phyloP scores from a whole-genome alignment of 2,113 vertebrate species.

The Anguilla japonica region DNA sequence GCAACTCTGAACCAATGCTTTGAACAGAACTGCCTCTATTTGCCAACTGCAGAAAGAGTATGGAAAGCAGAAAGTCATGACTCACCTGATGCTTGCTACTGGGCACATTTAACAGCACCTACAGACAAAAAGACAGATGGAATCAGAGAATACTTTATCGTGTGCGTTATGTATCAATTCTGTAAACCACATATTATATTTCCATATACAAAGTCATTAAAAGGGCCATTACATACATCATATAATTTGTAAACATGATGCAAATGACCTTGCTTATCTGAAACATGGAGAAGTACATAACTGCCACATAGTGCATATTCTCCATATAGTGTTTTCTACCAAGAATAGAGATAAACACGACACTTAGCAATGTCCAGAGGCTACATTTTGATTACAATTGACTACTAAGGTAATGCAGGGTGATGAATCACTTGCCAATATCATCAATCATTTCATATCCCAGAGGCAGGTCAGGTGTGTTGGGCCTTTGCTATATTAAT shows the following conservation, averaged over 20 bases:
- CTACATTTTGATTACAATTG: conserved; percentile 14
- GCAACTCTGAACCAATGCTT: neutral
- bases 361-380: neutral
- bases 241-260: neutral
- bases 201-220: neutral
- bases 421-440: neutral
- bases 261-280: neutral
- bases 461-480: neutral
- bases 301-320: neutral
- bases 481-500: neutral
- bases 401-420: neutral
- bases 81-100: conserved; percentile 24
- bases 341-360: conserved; percentile 1
- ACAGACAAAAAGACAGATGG: neutral
- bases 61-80: neutral
- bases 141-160: neutral
- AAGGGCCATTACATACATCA: neutral
- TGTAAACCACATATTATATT: neutral
- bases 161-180: neutral
- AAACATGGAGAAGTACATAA: neutral
- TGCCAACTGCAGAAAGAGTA: neutral
- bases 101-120: conserved; percentile 14
- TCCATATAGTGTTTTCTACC: neutral
- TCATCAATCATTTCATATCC: neutral
- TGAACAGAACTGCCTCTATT: neutral